phyloP scores from a whole-genome alignment of 1,140 invertebrate genomes.

The Eriosoma lanigerum region DNA sequence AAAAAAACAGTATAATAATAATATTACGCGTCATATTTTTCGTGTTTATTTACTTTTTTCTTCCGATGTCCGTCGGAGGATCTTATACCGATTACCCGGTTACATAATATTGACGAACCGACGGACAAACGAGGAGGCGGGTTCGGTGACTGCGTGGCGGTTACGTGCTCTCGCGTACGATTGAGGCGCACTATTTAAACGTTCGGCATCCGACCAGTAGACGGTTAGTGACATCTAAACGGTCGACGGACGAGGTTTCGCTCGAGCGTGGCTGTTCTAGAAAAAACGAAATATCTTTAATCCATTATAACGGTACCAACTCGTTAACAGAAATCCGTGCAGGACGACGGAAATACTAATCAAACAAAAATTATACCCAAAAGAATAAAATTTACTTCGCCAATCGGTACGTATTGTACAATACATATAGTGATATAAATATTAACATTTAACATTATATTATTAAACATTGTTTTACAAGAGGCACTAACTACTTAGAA shows the following conservation, averaged over 20 bases:
- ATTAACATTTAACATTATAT: no score
- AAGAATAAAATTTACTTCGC: no score
- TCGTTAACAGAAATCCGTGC: background rate
- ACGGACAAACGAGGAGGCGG: background rate
- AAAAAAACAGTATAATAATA: no score
- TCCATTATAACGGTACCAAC: background rate
- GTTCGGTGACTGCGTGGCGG: background rate
- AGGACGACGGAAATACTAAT: no score
- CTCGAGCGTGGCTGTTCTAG: background rate
- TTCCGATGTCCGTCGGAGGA: background rate
- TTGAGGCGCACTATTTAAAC: background rate
- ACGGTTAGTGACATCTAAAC: conserved; percentile 35
- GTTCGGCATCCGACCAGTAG: background rate
- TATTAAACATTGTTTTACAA: no score
- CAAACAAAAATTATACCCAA: no score
- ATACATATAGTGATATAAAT: no score
- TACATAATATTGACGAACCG: background rate
- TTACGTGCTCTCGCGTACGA: conserved; percentile 16
- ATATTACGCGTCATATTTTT: no score
- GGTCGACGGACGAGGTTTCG: conserved; percentile 25
- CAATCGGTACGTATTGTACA: no score
- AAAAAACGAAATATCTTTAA: background rate
- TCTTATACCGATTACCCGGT: background rate
- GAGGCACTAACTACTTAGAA: no score
- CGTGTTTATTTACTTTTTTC: no score